phyloP scores from a whole-genome alignment of 2,888 invertebrate species.

The Lithosia quadra region DNA sequence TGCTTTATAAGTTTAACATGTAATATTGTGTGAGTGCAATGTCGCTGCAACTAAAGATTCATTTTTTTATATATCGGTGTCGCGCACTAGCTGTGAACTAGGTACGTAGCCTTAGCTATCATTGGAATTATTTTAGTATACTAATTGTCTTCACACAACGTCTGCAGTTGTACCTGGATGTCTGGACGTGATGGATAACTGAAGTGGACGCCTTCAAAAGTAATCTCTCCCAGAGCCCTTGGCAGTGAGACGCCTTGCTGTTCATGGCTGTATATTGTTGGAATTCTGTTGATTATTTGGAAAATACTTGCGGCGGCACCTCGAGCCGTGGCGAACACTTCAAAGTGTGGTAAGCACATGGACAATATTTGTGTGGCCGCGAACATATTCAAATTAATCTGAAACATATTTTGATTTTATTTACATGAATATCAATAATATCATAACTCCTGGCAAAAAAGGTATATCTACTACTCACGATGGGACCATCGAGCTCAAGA shows the following conservation, averaged over 20 bases:
- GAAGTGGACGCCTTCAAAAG: slow-evolving; percentile 90
- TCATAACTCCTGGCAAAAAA: too few species aligned
- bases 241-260: slow-evolving; percentile 87
- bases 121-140: background rate
- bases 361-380: slow-evolving; percentile 93
- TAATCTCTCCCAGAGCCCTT: slow-evolving; percentile 88
- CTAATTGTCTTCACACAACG: background rate
- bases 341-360: slow-evolving; percentile 91
- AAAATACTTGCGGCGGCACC: slow-evolving; percentile 92
- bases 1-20: too few species aligned
- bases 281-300: slow-evolving; percentile 90
- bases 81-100: background rate
- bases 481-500: too few species aligned
- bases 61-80: too few species aligned
- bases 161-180: slow-evolving; percentile 77
- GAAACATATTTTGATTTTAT: slow-evolving; percentile 18
- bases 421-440: too few species aligned
- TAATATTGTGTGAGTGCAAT: too few species aligned
- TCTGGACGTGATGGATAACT: slow-evolving; percentile 93
- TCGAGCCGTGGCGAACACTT: slow-evolving; percentile 90
- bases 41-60: too few species aligned
- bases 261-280: slow-evolving; percentile 90
- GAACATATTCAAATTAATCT: slow-evolving; percentile 92
- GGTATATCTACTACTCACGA: too few species aligned
- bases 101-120: background rate